Percentiles rank a stretch among this genome's conserved stretches.
These are phyloP conservation scores for Mayetiola destructor DNA, from an alignment of 2,888 invertebrate species.

Conservation along the genomic window DNA sequence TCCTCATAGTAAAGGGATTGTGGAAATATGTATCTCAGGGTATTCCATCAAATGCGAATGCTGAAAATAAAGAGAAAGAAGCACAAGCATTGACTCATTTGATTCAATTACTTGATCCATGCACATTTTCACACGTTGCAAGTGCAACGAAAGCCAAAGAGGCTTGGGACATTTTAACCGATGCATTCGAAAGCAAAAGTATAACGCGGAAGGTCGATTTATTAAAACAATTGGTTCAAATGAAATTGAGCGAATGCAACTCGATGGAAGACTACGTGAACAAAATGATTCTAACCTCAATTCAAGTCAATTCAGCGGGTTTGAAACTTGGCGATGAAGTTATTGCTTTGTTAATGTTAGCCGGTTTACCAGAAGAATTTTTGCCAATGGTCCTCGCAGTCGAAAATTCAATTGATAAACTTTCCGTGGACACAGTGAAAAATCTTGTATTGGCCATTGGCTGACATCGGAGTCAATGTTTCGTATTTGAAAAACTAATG, in stretches of 20 bases:
- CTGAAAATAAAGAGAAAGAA: neutral
- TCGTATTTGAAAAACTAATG: no score
- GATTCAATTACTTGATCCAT: neutral
- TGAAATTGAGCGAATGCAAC: neutral
- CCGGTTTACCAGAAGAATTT: neutral
- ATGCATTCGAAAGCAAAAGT: neutral
- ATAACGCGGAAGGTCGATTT: neutral
- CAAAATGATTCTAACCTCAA: constrained; percentile 18
- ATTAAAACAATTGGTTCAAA: neutral
- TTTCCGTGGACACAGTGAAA: neutral
- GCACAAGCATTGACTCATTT: neutral
- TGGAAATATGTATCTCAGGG: neutral
- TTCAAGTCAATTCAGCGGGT: constrained; percentile 13
- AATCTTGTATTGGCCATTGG: no score
- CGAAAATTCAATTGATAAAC: neutral
- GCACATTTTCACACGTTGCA: neutral
- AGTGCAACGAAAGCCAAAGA: neutral
- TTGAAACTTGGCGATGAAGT: neutral
- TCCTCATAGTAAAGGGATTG: neutral
- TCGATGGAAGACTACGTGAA: neutral
- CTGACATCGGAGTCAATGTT: no score
- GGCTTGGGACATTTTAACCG: neutral
- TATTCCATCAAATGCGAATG: neutral
- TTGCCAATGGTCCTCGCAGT: neutral
- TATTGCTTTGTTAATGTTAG: neutral